Conservation (phyloP, 92 coral and sea anemone genomes). For the Virgularia gustaviana region DNA sequence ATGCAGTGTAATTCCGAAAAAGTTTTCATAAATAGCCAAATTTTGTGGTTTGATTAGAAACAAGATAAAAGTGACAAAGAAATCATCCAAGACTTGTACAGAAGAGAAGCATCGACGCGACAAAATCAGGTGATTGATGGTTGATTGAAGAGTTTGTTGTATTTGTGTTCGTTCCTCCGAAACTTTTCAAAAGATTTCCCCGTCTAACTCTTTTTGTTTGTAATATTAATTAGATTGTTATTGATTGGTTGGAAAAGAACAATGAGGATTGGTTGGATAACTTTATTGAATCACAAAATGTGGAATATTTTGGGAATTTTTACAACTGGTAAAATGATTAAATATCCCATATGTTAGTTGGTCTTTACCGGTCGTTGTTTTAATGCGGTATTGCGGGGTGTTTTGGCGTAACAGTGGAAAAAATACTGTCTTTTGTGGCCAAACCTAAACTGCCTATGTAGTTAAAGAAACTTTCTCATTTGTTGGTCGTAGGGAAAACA, state of each 20-base stretch:
- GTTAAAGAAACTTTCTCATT: background rate
- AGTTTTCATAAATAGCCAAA: background rate
- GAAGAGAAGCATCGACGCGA: constrained; percentile 77
- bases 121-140: constrained; percentile 74
- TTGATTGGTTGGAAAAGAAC: constrained; percentile 97
- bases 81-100: constrained; percentile 61
- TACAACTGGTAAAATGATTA: constrained; percentile 93
- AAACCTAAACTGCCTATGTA: background rate
- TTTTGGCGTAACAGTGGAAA: too few relatives aligned
- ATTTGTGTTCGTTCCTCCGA: background rate
- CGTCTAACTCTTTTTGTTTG: background rate
- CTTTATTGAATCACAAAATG: constrained; percentile 75
- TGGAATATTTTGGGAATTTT: constrained; percentile 84
- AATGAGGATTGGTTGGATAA: constrained; percentile 81
- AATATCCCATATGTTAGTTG: too few relatives aligned
- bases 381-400: too few relatives aligned
- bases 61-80: constrained; percentile 79
- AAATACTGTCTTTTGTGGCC: background rate
- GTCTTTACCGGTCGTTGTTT: background rate
- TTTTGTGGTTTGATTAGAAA: constrained; percentile 20
- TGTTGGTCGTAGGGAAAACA: constrained; percentile 74
- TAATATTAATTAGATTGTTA: constrained; percentile 61
- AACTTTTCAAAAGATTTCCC: background rate
- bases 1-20: background rate
- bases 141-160: background rate